Conservation (phyloP, 2,797 vertebrate genomes). For the Fistularia commersonii region DNA sequence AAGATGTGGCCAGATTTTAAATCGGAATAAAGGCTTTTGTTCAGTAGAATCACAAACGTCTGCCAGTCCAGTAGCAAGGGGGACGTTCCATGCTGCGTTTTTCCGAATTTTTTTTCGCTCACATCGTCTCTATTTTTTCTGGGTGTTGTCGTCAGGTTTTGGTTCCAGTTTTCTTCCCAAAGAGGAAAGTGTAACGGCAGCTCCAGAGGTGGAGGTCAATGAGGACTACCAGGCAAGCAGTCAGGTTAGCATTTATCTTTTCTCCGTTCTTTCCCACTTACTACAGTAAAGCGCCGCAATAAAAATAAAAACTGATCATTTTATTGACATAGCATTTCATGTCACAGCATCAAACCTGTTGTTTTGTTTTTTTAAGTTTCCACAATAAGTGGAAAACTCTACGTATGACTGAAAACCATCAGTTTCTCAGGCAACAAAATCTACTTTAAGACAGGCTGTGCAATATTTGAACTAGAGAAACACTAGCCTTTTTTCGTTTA, state of each 20-base stretch:
- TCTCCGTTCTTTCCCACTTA: neutral
- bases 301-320: too few species aligned
- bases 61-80: slow-evolving; percentile 33
- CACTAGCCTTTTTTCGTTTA: too few species aligned
- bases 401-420: too few species aligned
- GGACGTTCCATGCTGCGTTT: slow-evolving; percentile 44
- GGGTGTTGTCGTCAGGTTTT: slow-evolving; percentile 80
- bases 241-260: slow-evolving; percentile 66
- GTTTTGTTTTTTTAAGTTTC: too few species aligned
- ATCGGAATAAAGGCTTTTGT: slow-evolving; percentile 40
- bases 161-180: slow-evolving; percentile 94
- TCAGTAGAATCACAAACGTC: slow-evolving; percentile 26
- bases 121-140: slow-evolving; percentile 37
- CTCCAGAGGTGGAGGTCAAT: slow-evolving; percentile 78
- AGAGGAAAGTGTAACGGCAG: slow-evolving; percentile 85
- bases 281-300: too few species aligned
- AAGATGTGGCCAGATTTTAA: slow-evolving; percentile 5
- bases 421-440: too few species aligned
- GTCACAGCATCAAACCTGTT: neutral
- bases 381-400: neutral
- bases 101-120: slow-evolving; percentile 39
- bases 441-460: too few species aligned
- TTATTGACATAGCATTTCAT: too few species aligned
- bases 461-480: too few species aligned
- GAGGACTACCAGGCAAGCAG: slow-evolving; percentile 89